A percentile compares a stretch with the other conserved stretches of the same genome.
Evolutionary conservation across 2,113 vertebrate genomes (phyloP).

Genomic region (Muntiacus muntjak): DNA sequence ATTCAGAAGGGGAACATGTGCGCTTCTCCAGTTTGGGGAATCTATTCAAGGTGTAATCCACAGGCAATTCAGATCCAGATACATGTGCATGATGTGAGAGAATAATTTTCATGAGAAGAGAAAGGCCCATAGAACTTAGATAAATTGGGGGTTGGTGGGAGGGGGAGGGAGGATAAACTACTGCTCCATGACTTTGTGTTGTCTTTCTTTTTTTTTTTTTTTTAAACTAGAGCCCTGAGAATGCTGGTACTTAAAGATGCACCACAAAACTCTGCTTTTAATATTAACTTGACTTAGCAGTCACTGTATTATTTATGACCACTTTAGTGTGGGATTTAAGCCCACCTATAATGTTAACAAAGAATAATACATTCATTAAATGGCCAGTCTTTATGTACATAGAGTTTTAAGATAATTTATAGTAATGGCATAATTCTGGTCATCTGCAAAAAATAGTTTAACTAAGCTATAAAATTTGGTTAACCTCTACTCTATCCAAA

Average conservation of each 20-base stretch:
- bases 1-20: slow-evolving; percentile 18
- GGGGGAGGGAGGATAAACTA: background rate
- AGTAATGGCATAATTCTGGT: slow-evolving; percentile 43
- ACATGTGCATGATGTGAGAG: background rate
- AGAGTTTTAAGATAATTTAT: slow-evolving; percentile 30
- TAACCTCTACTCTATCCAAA: background rate
- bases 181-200: background rate
- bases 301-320: slow-evolving; percentile 48
- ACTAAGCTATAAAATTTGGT: slow-evolving; percentile 42
- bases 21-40: background rate
- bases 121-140: background rate
- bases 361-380: slow-evolving; percentile 35
- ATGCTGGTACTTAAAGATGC: background rate
- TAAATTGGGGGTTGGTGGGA: accelerated
- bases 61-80: background rate
- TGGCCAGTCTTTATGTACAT: background rate
- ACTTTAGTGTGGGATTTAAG: background rate
- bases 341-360: slow-evolving; percentile 2
- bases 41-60: slow-evolving; percentile 37
- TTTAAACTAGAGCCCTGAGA: background rate
- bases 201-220: background rate
- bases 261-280: slow-evolving; percentile 23
- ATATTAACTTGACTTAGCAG: slow-evolving; percentile 1
- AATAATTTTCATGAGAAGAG: background rate
- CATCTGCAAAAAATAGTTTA: background rate